Conservation (phyloP, 2,797 vertebrate species). For the Hypotaenidia philippensis region DNA sequence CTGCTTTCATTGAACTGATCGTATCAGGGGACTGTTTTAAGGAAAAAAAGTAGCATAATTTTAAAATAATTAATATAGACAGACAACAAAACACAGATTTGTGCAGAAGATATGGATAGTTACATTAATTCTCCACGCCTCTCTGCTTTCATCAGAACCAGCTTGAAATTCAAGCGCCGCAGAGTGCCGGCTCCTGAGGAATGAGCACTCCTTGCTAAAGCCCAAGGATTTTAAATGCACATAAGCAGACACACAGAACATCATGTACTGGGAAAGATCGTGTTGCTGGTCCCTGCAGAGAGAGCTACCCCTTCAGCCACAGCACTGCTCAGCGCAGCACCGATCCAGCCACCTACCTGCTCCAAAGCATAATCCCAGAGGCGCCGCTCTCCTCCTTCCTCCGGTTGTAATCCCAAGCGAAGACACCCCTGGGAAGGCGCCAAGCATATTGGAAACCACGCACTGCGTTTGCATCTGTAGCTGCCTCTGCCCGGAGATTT, state of each 20-base stretch:
- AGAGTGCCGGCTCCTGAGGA: background rate
- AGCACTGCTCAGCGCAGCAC: background rate
- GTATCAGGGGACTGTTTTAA: background rate
- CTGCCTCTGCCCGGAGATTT: background rate
- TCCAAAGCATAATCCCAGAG: conserved; percentile 41
- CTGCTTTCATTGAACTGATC: background rate
- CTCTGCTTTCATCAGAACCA: background rate
- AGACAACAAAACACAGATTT: background rate
- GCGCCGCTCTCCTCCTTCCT: background rate
- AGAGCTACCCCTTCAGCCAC: background rate
- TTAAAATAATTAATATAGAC: background rate
- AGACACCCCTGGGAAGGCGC: background rate
- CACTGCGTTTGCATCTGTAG: background rate
- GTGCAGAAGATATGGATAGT: background rate
- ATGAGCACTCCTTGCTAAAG: background rate
- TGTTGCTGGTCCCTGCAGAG: accelerated
- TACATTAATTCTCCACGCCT: background rate
- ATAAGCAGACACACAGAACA: background rate
- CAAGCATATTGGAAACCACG: background rate
- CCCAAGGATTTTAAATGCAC: background rate
- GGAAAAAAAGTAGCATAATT: background rate
- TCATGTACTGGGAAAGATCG: background rate
- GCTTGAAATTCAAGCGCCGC: background rate
- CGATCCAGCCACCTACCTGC: conserved; percentile 64
- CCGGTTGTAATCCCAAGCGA: background rate